Base-by-base conservation (phyloP, 1,140 invertebrate species). In the Lucilia cuprina region DNA sequence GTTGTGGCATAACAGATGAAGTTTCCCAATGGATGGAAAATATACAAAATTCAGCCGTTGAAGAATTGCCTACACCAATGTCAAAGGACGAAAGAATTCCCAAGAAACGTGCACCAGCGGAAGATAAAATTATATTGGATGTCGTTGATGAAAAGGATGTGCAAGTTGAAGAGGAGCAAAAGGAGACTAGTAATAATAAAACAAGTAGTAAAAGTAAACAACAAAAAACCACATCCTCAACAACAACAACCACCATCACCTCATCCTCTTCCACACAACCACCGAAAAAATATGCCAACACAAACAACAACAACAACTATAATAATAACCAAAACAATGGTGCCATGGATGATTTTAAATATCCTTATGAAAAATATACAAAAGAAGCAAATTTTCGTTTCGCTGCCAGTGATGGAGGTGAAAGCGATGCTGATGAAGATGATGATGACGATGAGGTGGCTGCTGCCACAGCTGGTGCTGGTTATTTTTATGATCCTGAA, bases 11-110 rank as follows among this genome's bases (percentile, higher is more conserved):
- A 55, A 97, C 94, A 13, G 95, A 96, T 84, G 95, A 97, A 84
- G 94, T 97, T 34, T 94, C 95, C 83, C 94, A 97, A 87, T 98
- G 97, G 97, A 99, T 99, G 98, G 94, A 98, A 85, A 93, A 93
- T 85, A 94, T 99, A 86, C 97, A 98, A 91, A 96, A 97, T 92
- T 97, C 97, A 12, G 97, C 94, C 0, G 94, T 94, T 50, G 89
- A 91, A 85, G 89, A 91, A 86, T 85, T 91, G 78, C 89, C 89
- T 47, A 87, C 88, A 83, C 89, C 89, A 50, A 91, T 91, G 89
- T 91, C 89, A 85, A 90, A 90, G 87, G 90, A 90, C 86, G 87
- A 88, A 83, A n/a, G 50, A 30, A 83, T 19, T 7, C 88, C 89
- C 85, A 88, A 88, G 86, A 89, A 89, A 74, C 84, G 84, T 50